phyloP scores from a whole-genome alignment of 2,797 vertebrate genomes.

The Melanotaenia nigrans region DNA sequence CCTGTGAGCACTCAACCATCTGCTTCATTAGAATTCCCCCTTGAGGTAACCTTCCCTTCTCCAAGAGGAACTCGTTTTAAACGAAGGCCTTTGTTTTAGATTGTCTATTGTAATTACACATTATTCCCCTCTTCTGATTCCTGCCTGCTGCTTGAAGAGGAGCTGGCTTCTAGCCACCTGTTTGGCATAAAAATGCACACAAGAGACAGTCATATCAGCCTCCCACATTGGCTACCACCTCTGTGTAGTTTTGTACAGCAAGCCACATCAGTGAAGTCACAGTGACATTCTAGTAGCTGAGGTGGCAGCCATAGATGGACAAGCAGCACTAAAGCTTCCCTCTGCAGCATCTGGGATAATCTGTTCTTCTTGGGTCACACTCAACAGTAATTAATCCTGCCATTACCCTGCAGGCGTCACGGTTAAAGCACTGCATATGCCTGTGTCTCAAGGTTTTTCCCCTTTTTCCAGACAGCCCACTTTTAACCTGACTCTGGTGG shows the following conservation, averaged over 20 bases:
- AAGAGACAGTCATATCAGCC: slow-evolving; percentile 23
- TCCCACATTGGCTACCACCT: slow-evolving; percentile 1
- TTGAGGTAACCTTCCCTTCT: slow-evolving; percentile 85
- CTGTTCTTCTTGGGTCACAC: slow-evolving; percentile 81
- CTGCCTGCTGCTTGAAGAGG: slow-evolving; percentile 59
- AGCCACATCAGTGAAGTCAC: slow-evolving; percentile 54
- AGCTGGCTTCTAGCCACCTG: slow-evolving; percentile 34
- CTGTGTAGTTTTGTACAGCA: slow-evolving; percentile 34
- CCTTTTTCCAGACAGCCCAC: slow-evolving; percentile 23
- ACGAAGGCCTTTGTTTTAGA: slow-evolving; percentile 85
- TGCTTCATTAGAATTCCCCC: slow-evolving; percentile 87
- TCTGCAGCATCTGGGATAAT: slow-evolving; percentile 80
- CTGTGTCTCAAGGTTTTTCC: slow-evolving; percentile 50
- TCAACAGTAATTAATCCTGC: slow-evolving; percentile 81
- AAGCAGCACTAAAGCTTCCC: slow-evolving; percentile 66
- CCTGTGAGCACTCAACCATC: slow-evolving; percentile 82
- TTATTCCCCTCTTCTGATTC: slow-evolving; percentile 74
- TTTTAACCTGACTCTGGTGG: slow-evolving; percentile 37
- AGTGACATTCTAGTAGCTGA: slow-evolving; percentile 50
- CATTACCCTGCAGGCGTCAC: slow-evolving; percentile 64
- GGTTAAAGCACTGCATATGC: slow-evolving; percentile 54
- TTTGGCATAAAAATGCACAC: slow-evolving; percentile 7
- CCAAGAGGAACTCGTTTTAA: slow-evolving; percentile 76
- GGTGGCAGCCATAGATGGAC: slow-evolving; percentile 53
- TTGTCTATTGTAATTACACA: slow-evolving; percentile 84